A percentile compares a stretch with the other conserved stretches of the same genome.
These are phyloP conservation scores for Andrena haemorrhoa DNA, from an alignment of 2,888 invertebrate genomes.

Conservation along the genomic window DNA sequence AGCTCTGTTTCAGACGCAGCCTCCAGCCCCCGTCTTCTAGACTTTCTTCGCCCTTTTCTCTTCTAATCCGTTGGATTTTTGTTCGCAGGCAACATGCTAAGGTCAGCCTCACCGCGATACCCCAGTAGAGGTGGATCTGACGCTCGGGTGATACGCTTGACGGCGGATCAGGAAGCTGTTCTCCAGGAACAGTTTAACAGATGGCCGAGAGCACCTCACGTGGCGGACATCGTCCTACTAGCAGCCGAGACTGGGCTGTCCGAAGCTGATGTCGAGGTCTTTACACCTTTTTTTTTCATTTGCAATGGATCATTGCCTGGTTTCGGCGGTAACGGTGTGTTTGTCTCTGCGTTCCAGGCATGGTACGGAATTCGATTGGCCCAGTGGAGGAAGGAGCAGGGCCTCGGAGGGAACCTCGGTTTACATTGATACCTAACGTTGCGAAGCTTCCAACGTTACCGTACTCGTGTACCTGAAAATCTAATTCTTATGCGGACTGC, in stretches of 20 bases:
- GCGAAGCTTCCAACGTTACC: conserved; percentile 36
- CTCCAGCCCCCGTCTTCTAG: too few relatives aligned
- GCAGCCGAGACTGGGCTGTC: conserved; percentile 86
- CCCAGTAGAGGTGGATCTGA: conserved; percentile 32
- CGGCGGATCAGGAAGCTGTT: conserved; percentile 84
- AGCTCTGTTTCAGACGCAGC: too few relatives aligned
- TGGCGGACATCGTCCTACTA: conserved; percentile 85
- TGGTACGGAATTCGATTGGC: conserved; percentile 83
- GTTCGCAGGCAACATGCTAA: conserved; percentile 55
- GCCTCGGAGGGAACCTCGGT: conserved; percentile 79
- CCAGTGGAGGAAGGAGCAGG: conserved; percentile 84
- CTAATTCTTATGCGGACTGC: conserved; percentile 45
- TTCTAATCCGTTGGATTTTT: background rate
- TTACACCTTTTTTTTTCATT: conserved; percentile 5
- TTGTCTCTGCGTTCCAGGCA: conserved; percentile 73
- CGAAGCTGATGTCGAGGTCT: conserved; percentile 85
- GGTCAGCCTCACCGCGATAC: conserved; percentile 59
- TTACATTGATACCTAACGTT: conserved; percentile 56
- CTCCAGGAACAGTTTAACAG: conserved; percentile 86
- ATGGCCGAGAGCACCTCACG: conserved; percentile 85
- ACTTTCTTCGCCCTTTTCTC: too few relatives aligned
- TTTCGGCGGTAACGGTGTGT: background rate
- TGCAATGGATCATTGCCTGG: background rate
- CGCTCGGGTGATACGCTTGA: conserved; percentile 78
- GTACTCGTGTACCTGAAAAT: conserved; percentile 67